These are phyloP conservation scores for Caenorhabditis japonica DNA, from an alignment of 2,888 invertebrate species.

Conservation along the genomic window DNA sequence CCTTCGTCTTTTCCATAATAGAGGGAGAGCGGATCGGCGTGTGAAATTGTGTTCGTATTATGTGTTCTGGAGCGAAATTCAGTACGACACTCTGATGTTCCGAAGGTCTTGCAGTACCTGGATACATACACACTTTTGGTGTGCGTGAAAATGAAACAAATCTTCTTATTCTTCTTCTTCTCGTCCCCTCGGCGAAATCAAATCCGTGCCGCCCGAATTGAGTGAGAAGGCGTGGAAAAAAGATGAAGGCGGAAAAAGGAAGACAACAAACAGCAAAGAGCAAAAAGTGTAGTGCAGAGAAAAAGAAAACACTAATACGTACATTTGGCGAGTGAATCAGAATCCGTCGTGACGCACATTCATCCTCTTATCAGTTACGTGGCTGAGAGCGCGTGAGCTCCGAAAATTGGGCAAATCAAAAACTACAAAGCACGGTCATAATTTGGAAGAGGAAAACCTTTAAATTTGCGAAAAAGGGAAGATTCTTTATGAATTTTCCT, in stretches of 20 bases:
- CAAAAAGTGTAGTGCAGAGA: constrained; percentile 24
- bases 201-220: too few relatives aligned
- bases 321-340: background rate
- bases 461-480: too few relatives aligned
- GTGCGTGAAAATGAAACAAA: background rate
- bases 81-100: too few relatives aligned
- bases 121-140: constrained; percentile 2
- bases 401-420: too few relatives aligned
- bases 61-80: background rate
- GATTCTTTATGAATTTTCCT: too few relatives aligned
- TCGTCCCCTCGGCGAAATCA: constrained; percentile 6
- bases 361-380: constrained; percentile 1
- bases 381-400: too few relatives aligned
- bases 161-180: constrained; percentile 9
- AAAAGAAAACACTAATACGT: background rate
- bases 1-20: too few relatives aligned
- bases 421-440: too few relatives aligned
- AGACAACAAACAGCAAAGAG: constrained; percentile 22
- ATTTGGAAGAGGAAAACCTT: too few relatives aligned
- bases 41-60: constrained; percentile 2
- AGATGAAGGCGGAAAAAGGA: too few relatives aligned
- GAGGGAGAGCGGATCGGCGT: too few relatives aligned
- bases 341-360: background rate
- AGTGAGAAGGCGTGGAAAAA: too few relatives aligned
- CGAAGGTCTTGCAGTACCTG: constrained; percentile 2